Evolutionary conservation across 2,113 vertebrate species (phyloP).

Genomic region (Actinemys pallida): DNA sequence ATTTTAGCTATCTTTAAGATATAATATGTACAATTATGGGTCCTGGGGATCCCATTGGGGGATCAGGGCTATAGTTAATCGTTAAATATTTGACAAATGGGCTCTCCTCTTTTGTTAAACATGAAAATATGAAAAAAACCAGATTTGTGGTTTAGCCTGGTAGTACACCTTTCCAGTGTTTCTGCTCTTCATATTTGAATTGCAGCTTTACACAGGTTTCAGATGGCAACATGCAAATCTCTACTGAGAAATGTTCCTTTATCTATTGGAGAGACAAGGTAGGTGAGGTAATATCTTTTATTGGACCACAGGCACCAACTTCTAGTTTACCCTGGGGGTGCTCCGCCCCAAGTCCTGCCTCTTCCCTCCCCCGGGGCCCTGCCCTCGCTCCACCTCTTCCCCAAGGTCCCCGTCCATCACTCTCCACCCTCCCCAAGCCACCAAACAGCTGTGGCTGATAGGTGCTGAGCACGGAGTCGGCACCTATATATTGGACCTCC

Average conservation of each 20-base stretch:
- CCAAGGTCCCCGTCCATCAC: no score
- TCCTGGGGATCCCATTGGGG: neutral
- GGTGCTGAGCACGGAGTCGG: no score
- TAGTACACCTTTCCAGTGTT: neutral
- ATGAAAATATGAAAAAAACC: neutral
- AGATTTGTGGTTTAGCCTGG: neutral
- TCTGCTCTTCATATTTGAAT: neutral
- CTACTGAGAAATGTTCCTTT: neutral
- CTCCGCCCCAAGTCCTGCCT: no score
- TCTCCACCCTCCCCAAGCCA: no score
- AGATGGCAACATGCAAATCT: neutral
- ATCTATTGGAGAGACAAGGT: neutral
- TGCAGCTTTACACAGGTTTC: neutral
- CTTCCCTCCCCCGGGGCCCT: no score
- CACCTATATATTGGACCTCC: neutral
- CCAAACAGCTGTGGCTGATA: no score
- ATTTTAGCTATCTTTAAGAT: neutral
- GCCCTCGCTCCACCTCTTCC: no score
- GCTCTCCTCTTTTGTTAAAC: neutral
- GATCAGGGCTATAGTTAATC: neutral
- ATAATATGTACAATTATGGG: rapidly evolving
- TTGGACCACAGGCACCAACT: neutral
- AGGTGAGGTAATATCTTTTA: neutral
- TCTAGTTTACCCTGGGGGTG: no score
- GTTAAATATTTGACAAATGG: neutral